Percentiles rank a stretch among this genome's conserved stretches.
These are phyloP conservation scores for Osmerus mordax DNA, from an alignment of 2,113 vertebrate genomes.

Conservation along the genomic window DNA sequence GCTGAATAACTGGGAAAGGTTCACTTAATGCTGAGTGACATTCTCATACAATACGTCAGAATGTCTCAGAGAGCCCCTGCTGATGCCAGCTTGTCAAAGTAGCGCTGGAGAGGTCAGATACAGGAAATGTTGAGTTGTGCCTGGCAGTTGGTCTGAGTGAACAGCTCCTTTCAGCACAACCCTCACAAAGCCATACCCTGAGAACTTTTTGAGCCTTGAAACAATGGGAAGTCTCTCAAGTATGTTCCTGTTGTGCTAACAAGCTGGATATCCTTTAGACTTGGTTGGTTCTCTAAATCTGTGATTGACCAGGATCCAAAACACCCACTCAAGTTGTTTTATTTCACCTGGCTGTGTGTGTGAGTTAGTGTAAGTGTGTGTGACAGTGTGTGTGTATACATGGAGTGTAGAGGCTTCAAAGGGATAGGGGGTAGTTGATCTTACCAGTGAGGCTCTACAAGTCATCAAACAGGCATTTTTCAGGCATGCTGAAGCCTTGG, in stretches of 20 bases:
- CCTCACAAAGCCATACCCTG: not conserved
- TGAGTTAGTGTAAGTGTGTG: not conserved
- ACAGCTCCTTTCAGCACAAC: not conserved
- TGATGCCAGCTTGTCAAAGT: not conserved
- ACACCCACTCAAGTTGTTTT: not conserved
- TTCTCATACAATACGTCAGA: not conserved
- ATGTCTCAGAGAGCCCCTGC: not conserved
- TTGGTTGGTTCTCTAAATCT: slow-evolving; percentile 1
- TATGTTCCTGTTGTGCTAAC: slow-evolving; percentile 1
- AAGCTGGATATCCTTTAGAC: slow-evolving; percentile 8
- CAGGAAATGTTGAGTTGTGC: not conserved
- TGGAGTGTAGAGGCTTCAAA: slow-evolving; percentile 1
- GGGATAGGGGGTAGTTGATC: slow-evolving; percentile 15
- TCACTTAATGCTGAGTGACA: not conserved
- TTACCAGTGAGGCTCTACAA: not conserved
- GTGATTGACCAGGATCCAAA: slow-evolving; percentile 9
- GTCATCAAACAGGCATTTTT: slow-evolving; percentile 1
- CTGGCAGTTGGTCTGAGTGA: not conserved
- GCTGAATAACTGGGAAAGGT: not conserved
- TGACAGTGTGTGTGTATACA: not conserved
- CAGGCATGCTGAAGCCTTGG: not conserved
- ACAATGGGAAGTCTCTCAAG: slow-evolving; percentile 14
- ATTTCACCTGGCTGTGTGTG: slow-evolving; percentile 1
- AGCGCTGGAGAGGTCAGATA: not conserved
- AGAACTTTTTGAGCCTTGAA: slow-evolving; percentile 4